A percentile compares a stretch with the other conserved stretches of the same genome.
Evolutionary conservation across 2,113 vertebrate species (phyloP).

Genomic region (Heteronetta atricapilla): DNA sequence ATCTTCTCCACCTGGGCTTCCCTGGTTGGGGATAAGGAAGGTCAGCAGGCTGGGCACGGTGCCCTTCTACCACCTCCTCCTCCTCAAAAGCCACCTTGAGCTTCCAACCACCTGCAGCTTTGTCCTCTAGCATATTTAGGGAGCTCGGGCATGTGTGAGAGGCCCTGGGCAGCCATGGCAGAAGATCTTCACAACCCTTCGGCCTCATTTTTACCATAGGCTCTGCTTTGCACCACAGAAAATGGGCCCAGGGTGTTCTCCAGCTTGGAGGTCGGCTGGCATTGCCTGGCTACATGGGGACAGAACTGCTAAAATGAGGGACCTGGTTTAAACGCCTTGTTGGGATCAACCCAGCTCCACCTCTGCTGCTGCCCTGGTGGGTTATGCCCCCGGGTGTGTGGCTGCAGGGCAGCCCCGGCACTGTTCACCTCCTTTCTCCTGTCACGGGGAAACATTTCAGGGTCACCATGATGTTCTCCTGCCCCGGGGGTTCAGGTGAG

Average conservation of each 20-base stretch:
- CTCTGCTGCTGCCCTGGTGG: neutral
- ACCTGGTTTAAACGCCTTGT: neutral
- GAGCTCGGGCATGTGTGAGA: neutral
- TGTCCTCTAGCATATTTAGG: neutral
- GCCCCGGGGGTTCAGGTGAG: neutral
- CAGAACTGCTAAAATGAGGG: neutral
- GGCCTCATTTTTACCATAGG: neutral
- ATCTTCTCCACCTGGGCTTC: neutral
- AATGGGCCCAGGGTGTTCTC: neutral
- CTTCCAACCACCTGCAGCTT: neutral
- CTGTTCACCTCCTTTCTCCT: fast-evolving
- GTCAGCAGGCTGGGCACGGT: neutral
- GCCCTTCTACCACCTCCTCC: neutral
- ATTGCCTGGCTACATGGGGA: neutral
- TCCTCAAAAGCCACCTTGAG: neutral
- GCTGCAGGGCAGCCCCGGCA: neutral
- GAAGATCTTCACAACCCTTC: neutral
- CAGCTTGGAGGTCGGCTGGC: neutral
- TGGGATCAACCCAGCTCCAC: neutral
- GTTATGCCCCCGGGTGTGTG: neutral
- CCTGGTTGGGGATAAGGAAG: neutral
- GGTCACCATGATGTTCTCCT: fast-evolving
- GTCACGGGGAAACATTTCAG: neutral
- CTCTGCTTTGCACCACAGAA: neutral
- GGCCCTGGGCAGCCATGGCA: neutral